Base-by-base conservation (phyloP, 2,797 vertebrate genomes). In the Acanthurus leucopareius region DNA sequence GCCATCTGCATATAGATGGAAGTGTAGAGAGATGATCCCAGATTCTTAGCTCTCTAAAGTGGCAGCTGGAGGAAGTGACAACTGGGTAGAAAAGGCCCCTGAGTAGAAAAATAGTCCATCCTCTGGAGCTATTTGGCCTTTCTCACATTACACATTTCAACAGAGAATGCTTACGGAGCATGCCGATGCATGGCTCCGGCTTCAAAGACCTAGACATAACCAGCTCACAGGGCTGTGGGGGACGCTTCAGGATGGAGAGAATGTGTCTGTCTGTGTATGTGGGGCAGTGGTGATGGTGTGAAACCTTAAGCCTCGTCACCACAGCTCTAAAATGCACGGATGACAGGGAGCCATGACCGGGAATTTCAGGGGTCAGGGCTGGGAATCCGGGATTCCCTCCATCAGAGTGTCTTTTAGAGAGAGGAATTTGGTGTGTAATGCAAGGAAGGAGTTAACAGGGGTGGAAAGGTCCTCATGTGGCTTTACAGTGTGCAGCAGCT, bases 1-100 rank as follows among this genome's bases (percentile, higher is more conserved):
- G 53, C 69, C 66, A 45, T 64, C 75, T 69, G 69, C 28, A 32
- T 61, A 80, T 61, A 80, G 63, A 48, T 73, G 48, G 71, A 87
- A 45, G 78, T 71, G 60, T 57, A 15, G 53, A 49, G 44, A 49
- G 4, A 19, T 38, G 78, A 84, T 71, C 79, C 80, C 63, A 73
- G 76, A 87, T 64, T 77, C 83, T 75, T 66, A 7, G 67, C 73
- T 75, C 82, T 82, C 79, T 61, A 69, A 76, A 76, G 85, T 48
- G 79, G 85, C 91, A 92, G 89, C 91, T 92, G 92, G 80, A 91
- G 89, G 91, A 92, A 84, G 86, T 89, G 88, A 86, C 87, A 91
- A 90, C 83, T 87, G 88, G 73, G 75, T 75, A 75, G 70, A 83
- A 78, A 84, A 72, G 62, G 75, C 32, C 28, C 58, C 67, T 10